Percentiles rank a stretch among this genome's conserved stretches.
phyloP scores from a whole-genome alignment of 2,888 invertebrate genomes.

The Tanytarsus gracilentus region DNA sequence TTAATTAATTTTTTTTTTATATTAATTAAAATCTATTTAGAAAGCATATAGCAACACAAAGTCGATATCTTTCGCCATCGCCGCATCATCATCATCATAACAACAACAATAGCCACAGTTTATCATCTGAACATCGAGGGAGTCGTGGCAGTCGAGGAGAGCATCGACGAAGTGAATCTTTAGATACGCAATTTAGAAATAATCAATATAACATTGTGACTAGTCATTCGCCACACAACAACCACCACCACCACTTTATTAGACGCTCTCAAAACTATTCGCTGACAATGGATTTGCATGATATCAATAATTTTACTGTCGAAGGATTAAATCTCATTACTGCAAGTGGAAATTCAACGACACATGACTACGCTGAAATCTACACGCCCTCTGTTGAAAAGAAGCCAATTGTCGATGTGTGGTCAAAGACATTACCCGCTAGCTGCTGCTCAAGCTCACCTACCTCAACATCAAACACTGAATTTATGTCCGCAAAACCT shows the following conservation, averaged over 20 bases:
- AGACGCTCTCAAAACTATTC: conserved; percentile 38
- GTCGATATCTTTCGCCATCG: conserved; percentile 55
- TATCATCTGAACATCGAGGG: conserved; percentile 33
- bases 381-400: conserved; percentile 83
- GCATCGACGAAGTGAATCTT: conserved; percentile 40
- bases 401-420: conserved; percentile 45
- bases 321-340: conserved; percentile 48
- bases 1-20: conserved; percentile 25
- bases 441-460: conserved; percentile 49
- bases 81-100: conserved; percentile 38
- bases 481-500: conserved; percentile 48
- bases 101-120: conserved; percentile 42
- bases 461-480: conserved; percentile 40
- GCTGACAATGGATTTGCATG: conserved; percentile 42
- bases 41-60: conserved; percentile 74
- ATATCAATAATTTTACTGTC: conserved; percentile 48
- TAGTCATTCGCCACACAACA: conserved; percentile 33
- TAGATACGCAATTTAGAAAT: conserved; percentile 38
- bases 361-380: conserved; percentile 89
- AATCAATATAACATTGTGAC: conserved; percentile 17
- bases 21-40: conserved; percentile 45
- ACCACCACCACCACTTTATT: conserved; percentile 37
- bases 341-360: conserved; percentile 52
- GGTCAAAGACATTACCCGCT: conserved; percentile 48
- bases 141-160: conserved; percentile 12